These are phyloP conservation scores for Incurvaria masculella DNA, from an alignment of 2,888 invertebrate genomes.

Conservation along the genomic window DNA sequence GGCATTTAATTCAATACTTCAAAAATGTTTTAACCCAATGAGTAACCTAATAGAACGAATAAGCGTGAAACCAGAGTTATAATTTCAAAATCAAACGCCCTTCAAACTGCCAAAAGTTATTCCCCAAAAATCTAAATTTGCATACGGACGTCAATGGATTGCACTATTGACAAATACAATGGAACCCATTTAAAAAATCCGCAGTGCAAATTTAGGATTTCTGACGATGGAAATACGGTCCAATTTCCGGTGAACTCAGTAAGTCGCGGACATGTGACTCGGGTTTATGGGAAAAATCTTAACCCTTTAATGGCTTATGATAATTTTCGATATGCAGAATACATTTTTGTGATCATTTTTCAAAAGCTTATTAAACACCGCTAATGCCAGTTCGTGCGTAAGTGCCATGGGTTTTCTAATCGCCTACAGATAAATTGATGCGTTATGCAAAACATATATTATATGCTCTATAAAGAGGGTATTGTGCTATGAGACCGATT, in stretches of 20 bases:
- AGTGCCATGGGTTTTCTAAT: slow-evolving; percentile 33
- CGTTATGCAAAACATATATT: slow-evolving; percentile 14
- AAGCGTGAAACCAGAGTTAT: no score
- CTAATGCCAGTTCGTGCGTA: slow-evolving; percentile 38
- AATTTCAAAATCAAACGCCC: not conserved
- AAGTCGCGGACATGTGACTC: not conserved
- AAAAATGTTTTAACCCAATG: no score
- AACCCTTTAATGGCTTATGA: slow-evolving; percentile 46
- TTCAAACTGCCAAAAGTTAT: not conserved
- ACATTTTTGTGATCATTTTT: slow-evolving; percentile 56
- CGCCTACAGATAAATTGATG: slow-evolving; percentile 16
- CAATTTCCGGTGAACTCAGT: slow-evolving; percentile 21
- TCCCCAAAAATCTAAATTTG: not conserved
- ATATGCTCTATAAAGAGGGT: slow-evolving; percentile 30
- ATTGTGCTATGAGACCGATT: slow-evolving; percentile 43
- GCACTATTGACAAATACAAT: no score
- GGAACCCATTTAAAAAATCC: no score
- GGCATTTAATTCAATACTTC: no score
- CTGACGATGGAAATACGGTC: not conserved
- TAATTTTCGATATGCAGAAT: slow-evolving; percentile 41
- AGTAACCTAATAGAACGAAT: no score
- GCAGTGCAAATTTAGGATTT: slow-evolving; percentile 9
- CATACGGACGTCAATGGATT: not conserved
- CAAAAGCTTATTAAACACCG: slow-evolving; percentile 51
- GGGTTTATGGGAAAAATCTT: slow-evolving; percentile 14